Evolutionary conservation across 2,888 invertebrate species (phyloP).

Genomic region (Odontocerum albicorne): DNA sequence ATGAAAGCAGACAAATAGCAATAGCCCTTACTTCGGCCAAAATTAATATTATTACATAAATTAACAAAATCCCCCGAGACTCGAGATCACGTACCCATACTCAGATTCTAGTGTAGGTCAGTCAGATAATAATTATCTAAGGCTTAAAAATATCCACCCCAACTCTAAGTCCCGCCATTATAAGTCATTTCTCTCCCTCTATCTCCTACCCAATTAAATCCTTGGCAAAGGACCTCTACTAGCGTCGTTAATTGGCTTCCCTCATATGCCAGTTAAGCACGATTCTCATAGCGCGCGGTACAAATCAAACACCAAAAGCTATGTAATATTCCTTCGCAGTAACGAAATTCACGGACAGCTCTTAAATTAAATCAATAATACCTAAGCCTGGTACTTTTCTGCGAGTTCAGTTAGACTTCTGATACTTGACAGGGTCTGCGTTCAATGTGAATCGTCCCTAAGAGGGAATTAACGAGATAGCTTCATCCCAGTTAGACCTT

Average conservation of each 20-base stretch:
- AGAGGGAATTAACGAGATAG: constrained; percentile 28
- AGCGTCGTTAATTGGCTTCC: constrained; percentile 35
- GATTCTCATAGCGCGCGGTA: background rate
- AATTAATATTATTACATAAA: constrained; percentile 4
- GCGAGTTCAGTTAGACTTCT: background rate
- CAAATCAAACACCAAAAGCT: background rate
- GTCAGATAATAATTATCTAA: constrained; percentile 19
- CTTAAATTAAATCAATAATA: too few relatives aligned
- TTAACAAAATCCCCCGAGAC: background rate
- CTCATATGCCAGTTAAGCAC: constrained; percentile 33
- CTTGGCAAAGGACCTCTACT: constrained; percentile 31
- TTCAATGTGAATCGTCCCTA: background rate
- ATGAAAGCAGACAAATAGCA: background rate
- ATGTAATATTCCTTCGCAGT: too few relatives aligned
- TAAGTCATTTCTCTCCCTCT: constrained; percentile 28
- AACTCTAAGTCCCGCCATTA: constrained; percentile 10
- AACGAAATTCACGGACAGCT: too few relatives aligned
- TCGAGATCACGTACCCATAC: background rate
- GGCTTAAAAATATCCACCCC: constrained; percentile 20
- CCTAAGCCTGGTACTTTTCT: background rate
- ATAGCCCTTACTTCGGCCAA: background rate
- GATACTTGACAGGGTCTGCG: background rate
- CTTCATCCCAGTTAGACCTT: constrained; percentile 23
- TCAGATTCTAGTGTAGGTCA: constrained; percentile 7
- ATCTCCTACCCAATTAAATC: constrained; percentile 36